phyloP scores from a whole-genome alignment of 2,888 invertebrate species.

The Argyra leucocephala region DNA sequence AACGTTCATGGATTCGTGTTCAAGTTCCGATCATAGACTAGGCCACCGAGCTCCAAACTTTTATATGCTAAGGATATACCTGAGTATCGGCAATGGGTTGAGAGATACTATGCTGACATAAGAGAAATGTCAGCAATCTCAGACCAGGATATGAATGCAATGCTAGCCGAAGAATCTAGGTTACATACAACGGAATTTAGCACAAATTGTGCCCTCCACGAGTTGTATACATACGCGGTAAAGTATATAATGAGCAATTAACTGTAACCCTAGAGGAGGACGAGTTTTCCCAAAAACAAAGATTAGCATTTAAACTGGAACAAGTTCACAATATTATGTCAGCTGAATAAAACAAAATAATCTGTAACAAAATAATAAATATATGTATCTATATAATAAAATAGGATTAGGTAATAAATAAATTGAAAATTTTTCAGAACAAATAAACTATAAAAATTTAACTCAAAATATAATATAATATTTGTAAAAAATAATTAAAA shows the following conservation, averaged over 20 bases:
- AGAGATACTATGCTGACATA: conserved; percentile 88
- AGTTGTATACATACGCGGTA: conserved; percentile 90
- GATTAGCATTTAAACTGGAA: conserved; percentile 90
- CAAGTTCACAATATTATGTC: conserved; percentile 94
- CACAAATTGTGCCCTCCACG: conserved; percentile 91
- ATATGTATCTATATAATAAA: too few relatives aligned
- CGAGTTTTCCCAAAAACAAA: conserved; percentile 94
- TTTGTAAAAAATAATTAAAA: too few relatives aligned
- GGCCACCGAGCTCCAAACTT: conserved; percentile 95
- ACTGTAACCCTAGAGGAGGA: conserved; percentile 94
- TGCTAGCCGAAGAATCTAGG: conserved; percentile 95
- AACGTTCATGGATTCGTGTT: conserved; percentile 99
- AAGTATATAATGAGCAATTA: conserved; percentile 98
- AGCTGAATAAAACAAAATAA: conserved; percentile 54
- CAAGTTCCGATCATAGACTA: conserved; percentile 94
- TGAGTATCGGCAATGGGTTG: conserved; percentile 98
- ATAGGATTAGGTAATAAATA: too few relatives aligned
- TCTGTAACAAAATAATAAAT: conserved; percentile 4
- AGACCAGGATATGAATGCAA: conserved; percentile 99
- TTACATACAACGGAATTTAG: conserved; percentile 94
- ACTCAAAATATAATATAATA: too few relatives aligned
- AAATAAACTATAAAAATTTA: too few relatives aligned
- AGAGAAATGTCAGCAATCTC: conserved; percentile 96
- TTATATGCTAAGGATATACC: conserved; percentile 99
- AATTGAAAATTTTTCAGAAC: too few relatives aligned